Percentiles rank a stretch among this genome's conserved stretches.
Evolutionary conservation across 2,888 invertebrate genomes (phyloP).

Genomic region (Schrankia costaestrigalis): DNA sequence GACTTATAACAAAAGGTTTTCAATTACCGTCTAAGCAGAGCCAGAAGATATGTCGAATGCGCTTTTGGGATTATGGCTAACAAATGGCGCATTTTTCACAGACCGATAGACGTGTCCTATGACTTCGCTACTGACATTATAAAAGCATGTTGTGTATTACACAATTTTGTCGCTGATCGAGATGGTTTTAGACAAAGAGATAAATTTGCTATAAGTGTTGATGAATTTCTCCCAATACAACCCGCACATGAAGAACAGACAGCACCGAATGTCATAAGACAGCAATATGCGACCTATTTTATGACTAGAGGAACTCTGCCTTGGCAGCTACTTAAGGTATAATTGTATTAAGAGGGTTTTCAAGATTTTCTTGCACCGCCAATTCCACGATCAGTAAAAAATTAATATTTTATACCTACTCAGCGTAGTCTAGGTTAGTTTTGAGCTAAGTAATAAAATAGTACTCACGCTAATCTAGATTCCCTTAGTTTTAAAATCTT

Average conservation of each 20-base stretch:
- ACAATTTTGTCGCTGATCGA: conserved; percentile 28
- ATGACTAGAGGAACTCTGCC: too few relatives aligned
- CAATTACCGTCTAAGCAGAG: conserved; percentile 36
- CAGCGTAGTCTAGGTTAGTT: too few relatives aligned
- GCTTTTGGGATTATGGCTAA: conserved; percentile 26
- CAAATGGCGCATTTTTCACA: conserved; percentile 32
- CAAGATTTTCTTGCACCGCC: background rate
- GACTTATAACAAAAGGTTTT: conserved; percentile 29
- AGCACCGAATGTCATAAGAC: too few relatives aligned
- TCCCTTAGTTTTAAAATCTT: too few relatives aligned
- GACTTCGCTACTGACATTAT: conserved; percentile 29
- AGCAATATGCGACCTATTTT: too few relatives aligned
- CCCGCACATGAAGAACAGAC: too few relatives aligned
- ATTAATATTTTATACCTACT: too few relatives aligned
- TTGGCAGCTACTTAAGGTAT: too few relatives aligned
- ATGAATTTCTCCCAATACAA: too few relatives aligned
- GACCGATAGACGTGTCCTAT: conserved; percentile 22
- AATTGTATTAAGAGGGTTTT: background rate
- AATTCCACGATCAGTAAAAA: background rate
- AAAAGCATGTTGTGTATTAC: conserved; percentile 26
- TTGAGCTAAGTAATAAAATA: too few relatives aligned
- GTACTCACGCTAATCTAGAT: too few relatives aligned
- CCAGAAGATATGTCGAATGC: conserved; percentile 30
- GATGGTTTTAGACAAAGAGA: conserved; percentile 29
- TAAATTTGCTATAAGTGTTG: too few relatives aligned